Base-by-base conservation (phyloP, 2,113 vertebrate genomes). In the Spea bombifrons region DNA sequence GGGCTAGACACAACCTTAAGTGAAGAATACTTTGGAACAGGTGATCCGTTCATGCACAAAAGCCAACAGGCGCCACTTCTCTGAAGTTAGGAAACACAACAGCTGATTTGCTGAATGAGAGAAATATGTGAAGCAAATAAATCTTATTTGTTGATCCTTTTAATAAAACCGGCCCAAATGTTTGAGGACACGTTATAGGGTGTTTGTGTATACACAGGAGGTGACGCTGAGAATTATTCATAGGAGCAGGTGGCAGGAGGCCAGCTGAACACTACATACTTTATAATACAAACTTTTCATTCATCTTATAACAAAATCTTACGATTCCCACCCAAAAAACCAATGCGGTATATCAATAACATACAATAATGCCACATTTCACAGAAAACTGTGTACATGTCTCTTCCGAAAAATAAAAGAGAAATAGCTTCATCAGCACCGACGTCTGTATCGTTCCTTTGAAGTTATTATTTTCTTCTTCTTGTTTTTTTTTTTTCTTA, bases 351-450 rank as follows among this genome's bases (percentile, higher is more conserved):
- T 83, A 89, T 86, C 83, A 82, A 86, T 87, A 87, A 86, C 87
- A 87, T 85, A 82, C 66, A 84, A 88, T 85, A 85, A 85, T 83
- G 82, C 85, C 85, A 78, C 87, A 88, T 79, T 84, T 89, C 91
- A 91, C 91, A 93, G 90, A 91, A 91, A 89, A 91, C 90, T 92
- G 91, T 92, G 92, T 91, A 91, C 91, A 30, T 83, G 84, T 87
- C 86, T 87, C 88, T 89, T 86, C 88, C 87, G 15, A 59, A 59
- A 80, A 90, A 89, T 85, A 93, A 89, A 90, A 88, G 90, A 90
- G 87, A 87, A 71, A 69, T 10, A n/a, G 66, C 63, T 46, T 86
- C 85, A 86, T 85, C 81, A 88, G 90, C 85, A 85, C 82, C 82
- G 78, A 17, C 16, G 63, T 16, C 30, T 46, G 7, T 5, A 9